A percentile compares a stretch with the other conserved stretches of the same genome.
Evolutionary conservation across 2,113 vertebrate species (phyloP).

Genomic region (Engraulis encrasicolus): DNA sequence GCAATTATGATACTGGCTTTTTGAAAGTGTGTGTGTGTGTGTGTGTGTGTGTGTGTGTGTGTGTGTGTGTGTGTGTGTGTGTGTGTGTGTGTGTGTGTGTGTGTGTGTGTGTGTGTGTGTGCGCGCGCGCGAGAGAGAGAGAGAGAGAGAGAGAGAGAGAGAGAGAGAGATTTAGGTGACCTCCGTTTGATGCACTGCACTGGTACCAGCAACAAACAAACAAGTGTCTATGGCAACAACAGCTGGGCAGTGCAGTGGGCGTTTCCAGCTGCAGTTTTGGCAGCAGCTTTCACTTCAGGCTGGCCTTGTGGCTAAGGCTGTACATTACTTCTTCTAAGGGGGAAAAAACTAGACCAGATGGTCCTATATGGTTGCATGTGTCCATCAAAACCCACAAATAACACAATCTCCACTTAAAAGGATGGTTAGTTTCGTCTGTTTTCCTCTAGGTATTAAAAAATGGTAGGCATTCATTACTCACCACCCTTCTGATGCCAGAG

Average conservation of each 20-base stretch:
- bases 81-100: constrained; percentile 35
- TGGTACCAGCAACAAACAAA: constrained; percentile 66
- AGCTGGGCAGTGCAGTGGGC: constrained; percentile 27
- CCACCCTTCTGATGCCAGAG: too few relatives aligned
- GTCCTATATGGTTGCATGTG: background rate
- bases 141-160: constrained; percentile 12
- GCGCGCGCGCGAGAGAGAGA: constrained; percentile 48
- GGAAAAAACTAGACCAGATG: background rate
- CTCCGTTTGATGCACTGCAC: constrained; percentile 55
- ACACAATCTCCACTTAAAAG: background rate
- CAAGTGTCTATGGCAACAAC: constrained; percentile 65
- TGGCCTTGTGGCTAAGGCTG: background rate
- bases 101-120: constrained; percentile 42
- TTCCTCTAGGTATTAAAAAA: background rate
- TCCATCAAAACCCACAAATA: background rate
- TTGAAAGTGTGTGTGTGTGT: constrained; percentile 20
- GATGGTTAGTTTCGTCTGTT: background rate
- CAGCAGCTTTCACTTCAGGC: background rate
- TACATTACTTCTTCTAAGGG: background rate
- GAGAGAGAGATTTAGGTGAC: constrained; percentile 51
- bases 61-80: constrained; percentile 36
- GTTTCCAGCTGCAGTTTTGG: constrained; percentile 6
- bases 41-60: constrained; percentile 39
- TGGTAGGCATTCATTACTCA: background rate
- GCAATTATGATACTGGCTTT: constrained; percentile 46